Conservation (phyloP, 1,140 invertebrate species). For the Steinernema khuongi region DNA sequence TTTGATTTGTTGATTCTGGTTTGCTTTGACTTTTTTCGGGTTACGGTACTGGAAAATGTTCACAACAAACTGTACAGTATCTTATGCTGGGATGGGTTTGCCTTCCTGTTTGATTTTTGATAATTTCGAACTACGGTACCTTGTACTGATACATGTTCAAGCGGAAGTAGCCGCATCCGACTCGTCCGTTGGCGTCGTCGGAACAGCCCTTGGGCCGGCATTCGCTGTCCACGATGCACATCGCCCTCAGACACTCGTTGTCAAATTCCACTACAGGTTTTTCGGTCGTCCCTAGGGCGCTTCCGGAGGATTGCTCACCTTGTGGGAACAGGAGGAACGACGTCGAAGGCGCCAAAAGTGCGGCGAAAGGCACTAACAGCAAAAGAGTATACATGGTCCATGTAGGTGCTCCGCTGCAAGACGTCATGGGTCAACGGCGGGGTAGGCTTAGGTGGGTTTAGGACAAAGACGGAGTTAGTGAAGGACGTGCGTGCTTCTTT, state of each 20-base stretch:
- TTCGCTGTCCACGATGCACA: slow-evolving; percentile 54
- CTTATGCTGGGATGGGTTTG: too few relatives aligned
- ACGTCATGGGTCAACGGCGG: not conserved
- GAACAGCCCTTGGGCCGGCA: slow-evolving; percentile 54
- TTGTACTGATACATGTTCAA: slow-evolving; percentile 58
- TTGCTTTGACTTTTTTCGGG: too few relatives aligned
- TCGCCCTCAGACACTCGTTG: slow-evolving; percentile 53
- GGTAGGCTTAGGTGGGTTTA: not conserved
- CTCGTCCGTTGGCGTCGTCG: slow-evolving; percentile 44
- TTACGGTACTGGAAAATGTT: too few relatives aligned
- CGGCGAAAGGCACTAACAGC: not conserved
- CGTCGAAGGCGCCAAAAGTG: not conserved
- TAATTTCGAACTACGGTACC: slow-evolving; percentile 28
- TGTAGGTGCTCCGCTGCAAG: not conserved
- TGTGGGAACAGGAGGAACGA: not conserved
- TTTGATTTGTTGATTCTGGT: too few relatives aligned
- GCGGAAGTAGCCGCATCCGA: slow-evolving; percentile 57
- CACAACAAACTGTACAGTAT: too few relatives aligned
- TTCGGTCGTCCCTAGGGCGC: not conserved
- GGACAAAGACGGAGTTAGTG: not conserved
- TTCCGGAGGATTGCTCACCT: not conserved
- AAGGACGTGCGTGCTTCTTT: not conserved
- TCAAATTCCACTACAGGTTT: slow-evolving; percentile 53
- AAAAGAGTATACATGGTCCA: not conserved
- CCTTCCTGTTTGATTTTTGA: too few relatives aligned